Percentiles rank a stretch among this genome's conserved stretches.
These are phyloP conservation scores for Microctonus brassicae DNA, from an alignment of 2,888 invertebrate genomes.

Conservation along the genomic window DNA sequence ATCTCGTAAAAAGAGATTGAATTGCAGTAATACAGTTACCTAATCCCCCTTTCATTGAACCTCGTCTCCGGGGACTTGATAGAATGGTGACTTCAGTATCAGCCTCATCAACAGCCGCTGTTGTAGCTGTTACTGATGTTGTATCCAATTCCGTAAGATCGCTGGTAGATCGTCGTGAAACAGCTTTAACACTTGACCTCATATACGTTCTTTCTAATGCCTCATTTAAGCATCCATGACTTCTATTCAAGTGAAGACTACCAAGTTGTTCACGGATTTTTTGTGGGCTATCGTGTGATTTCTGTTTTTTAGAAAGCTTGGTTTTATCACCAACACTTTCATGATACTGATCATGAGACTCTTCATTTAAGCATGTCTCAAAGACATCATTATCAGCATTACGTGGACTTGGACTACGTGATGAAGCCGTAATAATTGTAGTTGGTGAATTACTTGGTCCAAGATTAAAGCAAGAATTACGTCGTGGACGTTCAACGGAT, in stretches of 20 bases:
- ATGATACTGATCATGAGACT: conserved; percentile 27
- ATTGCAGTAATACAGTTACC: conserved; percentile 51
- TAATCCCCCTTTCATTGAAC: conserved; percentile 71
- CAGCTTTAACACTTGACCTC: conserved; percentile 33
- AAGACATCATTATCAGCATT: conserved; percentile 27
- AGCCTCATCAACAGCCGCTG: conserved; percentile 59
- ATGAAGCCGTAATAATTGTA: conserved; percentile 50
- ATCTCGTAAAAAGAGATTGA: conserved; percentile 4
- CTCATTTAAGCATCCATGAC: conserved; percentile 61
- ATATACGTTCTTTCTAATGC: conserved; percentile 34
- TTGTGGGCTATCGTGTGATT: conserved; percentile 34
- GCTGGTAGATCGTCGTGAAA: conserved; percentile 79
- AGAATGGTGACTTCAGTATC: conserved; percentile 75
- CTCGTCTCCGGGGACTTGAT: conserved; percentile 79
- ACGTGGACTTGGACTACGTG: conserved; percentile 21
- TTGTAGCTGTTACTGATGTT: conserved; percentile 45
- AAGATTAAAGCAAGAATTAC: conserved; percentile 54
- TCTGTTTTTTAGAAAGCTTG: conserved; percentile 25
- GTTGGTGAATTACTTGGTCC: conserved; percentile 55
- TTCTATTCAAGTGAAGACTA: conserved; percentile 57
- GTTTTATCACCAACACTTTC: background rate
- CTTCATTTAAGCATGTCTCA: conserved; percentile 28
- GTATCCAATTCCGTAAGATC: conserved; percentile 78
- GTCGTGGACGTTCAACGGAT: conserved; percentile 50
- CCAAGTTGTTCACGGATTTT: conserved; percentile 37